Percentiles rank a stretch among this genome's conserved stretches.
These are phyloP conservation scores for Xenopus petersii DNA, from an alignment of 2,797 vertebrate species.

Conservation along the genomic window DNA sequence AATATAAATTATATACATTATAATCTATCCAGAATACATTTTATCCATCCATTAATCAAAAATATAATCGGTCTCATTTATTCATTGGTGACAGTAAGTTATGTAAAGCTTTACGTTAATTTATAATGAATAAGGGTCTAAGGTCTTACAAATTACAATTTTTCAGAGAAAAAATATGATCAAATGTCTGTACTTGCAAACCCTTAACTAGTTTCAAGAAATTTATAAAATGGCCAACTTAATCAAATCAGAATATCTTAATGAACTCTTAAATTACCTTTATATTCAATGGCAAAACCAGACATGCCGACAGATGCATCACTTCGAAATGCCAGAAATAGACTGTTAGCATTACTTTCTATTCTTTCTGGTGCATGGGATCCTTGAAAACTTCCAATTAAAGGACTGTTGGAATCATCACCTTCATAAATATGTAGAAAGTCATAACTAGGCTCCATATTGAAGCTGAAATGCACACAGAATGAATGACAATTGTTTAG, in stretches of 20 bases:
- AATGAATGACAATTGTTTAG: neutral
- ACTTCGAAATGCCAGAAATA: constrained; percentile 94
- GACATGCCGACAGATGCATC: constrained; percentile 96
- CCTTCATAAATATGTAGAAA: constrained; percentile 98
- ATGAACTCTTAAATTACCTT: constrained; percentile 71
- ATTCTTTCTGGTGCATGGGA: constrained; percentile 92
- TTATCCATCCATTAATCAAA: no score
- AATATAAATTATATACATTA: no score
- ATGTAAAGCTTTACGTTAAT: no score
- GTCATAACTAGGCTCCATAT: constrained; percentile 98
- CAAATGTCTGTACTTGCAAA: no score
- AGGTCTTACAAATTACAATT: no score
- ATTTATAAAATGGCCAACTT: no score
- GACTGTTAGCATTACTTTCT: constrained; percentile 86
- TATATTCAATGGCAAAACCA: constrained; percentile 94
- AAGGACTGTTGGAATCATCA: constrained; percentile 89
- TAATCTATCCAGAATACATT: no score
- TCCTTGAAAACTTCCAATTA: constrained; percentile 94
- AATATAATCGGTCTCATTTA: no score
- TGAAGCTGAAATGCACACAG: constrained; percentile 76
- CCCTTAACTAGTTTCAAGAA: no score
- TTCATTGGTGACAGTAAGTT: no score
- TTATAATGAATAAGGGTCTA: no score
- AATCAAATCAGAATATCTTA: neutral
- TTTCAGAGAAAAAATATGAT: no score